phyloP scores from a whole-genome alignment of 2,797 vertebrate genomes.

The Chiroxiphia lanceolata region DNA sequence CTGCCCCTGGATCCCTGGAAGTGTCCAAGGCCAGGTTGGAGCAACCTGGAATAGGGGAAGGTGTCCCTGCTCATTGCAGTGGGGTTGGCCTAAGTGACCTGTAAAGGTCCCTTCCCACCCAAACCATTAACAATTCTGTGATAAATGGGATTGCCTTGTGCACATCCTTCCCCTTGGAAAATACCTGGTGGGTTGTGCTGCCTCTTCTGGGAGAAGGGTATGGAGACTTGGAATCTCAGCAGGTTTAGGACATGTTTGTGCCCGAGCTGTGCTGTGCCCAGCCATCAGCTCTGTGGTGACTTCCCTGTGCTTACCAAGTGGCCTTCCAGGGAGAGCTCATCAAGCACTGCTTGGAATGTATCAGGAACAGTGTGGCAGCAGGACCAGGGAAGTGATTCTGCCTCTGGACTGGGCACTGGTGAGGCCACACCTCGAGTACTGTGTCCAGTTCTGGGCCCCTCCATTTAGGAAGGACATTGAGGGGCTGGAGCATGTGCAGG shows the following conservation, averaged over 20 bases:
- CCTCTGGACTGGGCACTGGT: no score
- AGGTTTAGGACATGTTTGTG: not conserved
- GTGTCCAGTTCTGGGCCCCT: no score
- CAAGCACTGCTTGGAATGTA: not conserved
- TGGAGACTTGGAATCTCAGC: not conserved
- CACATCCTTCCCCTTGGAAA: not conserved
- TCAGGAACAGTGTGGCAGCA: no score
- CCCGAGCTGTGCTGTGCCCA: not conserved
- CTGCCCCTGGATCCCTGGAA: not conserved
- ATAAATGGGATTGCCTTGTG: not conserved
- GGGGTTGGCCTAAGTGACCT: fast-evolving
- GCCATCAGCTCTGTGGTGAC: not conserved
- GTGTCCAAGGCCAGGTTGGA: fast-evolving
- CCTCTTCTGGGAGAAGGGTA: not conserved
- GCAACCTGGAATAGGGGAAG: fast-evolving
- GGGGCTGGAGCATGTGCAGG: no score
- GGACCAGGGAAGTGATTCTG: no score
- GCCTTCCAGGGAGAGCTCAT: not conserved
- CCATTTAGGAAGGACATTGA: no score
- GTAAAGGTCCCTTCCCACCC: not conserved
- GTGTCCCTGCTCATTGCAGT: not conserved
- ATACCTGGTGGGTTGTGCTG: not conserved
- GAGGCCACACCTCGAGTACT: no score
- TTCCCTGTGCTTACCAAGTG: not conserved
- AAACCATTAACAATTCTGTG: not conserved